Conservation (phyloP, 2,888 invertebrate genomes). For the Drymonia ruficornis region DNA sequence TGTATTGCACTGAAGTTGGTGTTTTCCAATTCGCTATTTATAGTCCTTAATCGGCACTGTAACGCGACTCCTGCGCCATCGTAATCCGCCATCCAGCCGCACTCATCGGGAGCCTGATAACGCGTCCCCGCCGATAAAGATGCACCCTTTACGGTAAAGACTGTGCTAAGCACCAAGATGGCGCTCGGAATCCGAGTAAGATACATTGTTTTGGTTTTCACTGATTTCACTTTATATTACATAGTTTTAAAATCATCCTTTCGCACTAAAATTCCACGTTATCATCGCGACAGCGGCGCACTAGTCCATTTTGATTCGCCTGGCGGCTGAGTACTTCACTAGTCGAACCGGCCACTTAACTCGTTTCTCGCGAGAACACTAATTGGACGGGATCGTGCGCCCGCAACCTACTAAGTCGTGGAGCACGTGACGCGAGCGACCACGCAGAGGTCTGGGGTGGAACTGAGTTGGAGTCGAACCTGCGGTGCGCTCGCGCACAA, state of each 20-base stretch:
- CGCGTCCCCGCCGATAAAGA: conserved; percentile 84
- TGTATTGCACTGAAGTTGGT: conserved; percentile 94
- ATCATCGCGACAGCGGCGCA: conserved; percentile 61
- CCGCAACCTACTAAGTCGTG: conserved; percentile 53
- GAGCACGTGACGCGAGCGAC: conserved; percentile 71
- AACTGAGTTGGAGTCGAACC: conserved; percentile 79
- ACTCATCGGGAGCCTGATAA: conserved; percentile 92
- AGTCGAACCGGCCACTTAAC: conserved; percentile 81
- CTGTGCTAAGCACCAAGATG: conserved; percentile 72
- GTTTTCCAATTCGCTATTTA: conserved; percentile 92
- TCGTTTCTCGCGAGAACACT: conserved; percentile 82
- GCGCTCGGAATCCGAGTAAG: conserved; percentile 69
- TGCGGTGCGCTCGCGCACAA: conserved; percentile 85
- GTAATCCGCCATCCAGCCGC: conserved; percentile 90
- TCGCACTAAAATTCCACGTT: conserved; percentile 68
- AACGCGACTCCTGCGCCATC: conserved; percentile 88
- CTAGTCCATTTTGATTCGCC: conserved; percentile 68
- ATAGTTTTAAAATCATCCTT: conserved; percentile 71
- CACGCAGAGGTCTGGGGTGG: conserved; percentile 80
- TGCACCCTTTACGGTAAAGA: conserved; percentile 71
- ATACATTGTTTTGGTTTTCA: conserved; percentile 72
- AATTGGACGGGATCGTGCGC: conserved; percentile 80
- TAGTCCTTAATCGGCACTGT: conserved; percentile 90
- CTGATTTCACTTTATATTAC: conserved; percentile 73
- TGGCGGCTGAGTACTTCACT: conserved; percentile 66